phyloP scores from a whole-genome alignment of 2,797 vertebrate genomes.

The Epinephelus malabaricus region DNA sequence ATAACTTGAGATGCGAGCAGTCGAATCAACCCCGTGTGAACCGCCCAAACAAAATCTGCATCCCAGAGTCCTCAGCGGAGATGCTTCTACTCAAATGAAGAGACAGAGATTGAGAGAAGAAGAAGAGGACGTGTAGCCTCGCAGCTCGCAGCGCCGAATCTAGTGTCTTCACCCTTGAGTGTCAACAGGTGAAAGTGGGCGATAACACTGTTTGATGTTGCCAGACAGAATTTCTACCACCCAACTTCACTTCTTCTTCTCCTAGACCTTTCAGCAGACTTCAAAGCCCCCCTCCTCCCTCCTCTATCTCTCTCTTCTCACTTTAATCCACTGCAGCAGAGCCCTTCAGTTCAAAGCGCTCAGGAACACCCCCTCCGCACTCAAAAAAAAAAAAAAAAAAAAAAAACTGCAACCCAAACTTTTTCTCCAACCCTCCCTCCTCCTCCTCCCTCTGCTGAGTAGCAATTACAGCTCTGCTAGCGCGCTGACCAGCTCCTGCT shows the following conservation, averaged over 20 bases:
- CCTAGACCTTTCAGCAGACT: conserved; percentile 94
- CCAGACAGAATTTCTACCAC: conserved; percentile 92
- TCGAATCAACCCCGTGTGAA: conserved; percentile 27
- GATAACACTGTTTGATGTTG: conserved; percentile 94
- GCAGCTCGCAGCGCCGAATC: conserved; percentile 66
- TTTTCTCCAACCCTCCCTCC: conserved; percentile 83
- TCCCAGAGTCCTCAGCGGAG: conserved; percentile 22
- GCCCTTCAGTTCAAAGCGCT: conserved; percentile 97
- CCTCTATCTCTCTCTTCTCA: conserved; percentile 84
- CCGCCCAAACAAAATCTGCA: conserved; percentile 41
- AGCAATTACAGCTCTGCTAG: conserved; percentile 95
- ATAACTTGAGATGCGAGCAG: conserved; percentile 30
- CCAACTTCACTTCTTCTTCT: conserved; percentile 90
- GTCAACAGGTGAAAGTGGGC: conserved; percentile 92
- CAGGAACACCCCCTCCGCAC: conserved; percentile 70
- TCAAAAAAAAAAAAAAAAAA: conserved; percentile 36
- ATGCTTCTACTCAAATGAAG: not conserved
- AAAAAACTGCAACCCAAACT: conserved; percentile 91
- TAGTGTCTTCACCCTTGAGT: conserved; percentile 83
- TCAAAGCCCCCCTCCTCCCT: conserved; percentile 90
- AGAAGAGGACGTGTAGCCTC: conserved; percentile 37
- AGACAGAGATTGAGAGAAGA: conserved; percentile 18
- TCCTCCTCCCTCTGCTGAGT: conserved; percentile 88
- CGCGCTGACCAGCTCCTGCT: conserved; percentile 94
- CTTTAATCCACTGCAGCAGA: conserved; percentile 97